Evolutionary conservation across 2,113 vertebrate species (phyloP), one percentile per base, ranked within the genome.

Genomic region (Stercorarius parasiticus): DNA sequence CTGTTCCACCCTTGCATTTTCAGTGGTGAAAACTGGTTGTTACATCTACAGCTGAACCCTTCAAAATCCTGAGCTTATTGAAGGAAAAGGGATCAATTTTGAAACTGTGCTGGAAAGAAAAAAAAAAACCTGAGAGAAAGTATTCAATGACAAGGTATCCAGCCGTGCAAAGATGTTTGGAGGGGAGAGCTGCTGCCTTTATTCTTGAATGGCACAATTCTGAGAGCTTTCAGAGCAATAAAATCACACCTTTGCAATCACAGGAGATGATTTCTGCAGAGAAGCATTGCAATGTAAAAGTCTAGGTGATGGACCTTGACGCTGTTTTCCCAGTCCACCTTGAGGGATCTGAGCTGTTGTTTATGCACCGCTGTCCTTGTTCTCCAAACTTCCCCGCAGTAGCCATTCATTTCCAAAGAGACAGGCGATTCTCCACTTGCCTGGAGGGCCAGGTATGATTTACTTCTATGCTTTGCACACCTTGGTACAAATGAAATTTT

Each of bases 211-310:
- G 58, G 73, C 79, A 79, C 94, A 89, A 96, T 97, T 97, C 92
- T 89, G 91, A 96, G 86, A 83, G 89, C 93, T 98, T 97, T 98
- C 61, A 97, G 86, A 86, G 86, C 95, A 94, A 91, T 91, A 94
- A 97, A 97, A 97, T 97, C 86, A 43, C 38, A 85, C 89, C 92
- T 94, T 96, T 96, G 86, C 88, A 98, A 96, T 97, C 94, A 91
- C 1, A 2, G 56, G 62, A 69, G 67, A 80, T 96, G 95, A 95
- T 96, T 97, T 96, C 92, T 88, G 40, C 76, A 79, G 38, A 65
- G 90, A 97, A 92, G 69, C 36, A 34, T 83, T 58, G 52, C 61
- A 88, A 32, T 64, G 53, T 90, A 40, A 65, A 92, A 90, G 93
- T 89, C 83, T 59, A 87, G 92, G 84, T 36, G 42, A 73, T 23